These are phyloP conservation scores for Pachyrhynchus sulphureomaculatus DNA, from an alignment of 1,140 invertebrate species.

Conservation along the genomic window DNA sequence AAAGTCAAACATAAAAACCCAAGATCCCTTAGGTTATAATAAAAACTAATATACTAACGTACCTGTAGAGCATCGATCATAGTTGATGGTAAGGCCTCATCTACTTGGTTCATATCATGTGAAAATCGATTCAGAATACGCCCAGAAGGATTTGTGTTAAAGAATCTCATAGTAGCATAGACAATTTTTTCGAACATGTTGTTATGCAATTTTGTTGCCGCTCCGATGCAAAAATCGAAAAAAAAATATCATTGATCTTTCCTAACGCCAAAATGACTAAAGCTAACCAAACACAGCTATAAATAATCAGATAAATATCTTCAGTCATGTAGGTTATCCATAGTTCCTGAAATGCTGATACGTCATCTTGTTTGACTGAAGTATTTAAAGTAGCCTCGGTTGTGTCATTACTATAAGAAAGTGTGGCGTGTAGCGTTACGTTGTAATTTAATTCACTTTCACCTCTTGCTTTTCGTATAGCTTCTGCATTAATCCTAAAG, in stretches of 20 bases:
- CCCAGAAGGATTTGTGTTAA: conserved; percentile 80
- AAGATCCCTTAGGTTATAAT: too few species aligned
- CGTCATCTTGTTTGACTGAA: too few species aligned
- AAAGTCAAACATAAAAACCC: too few species aligned
- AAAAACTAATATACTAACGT: too few species aligned
- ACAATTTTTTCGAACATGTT: conserved; percentile 80
- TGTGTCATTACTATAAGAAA: too few species aligned
- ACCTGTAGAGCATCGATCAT: conserved; percentile 72
- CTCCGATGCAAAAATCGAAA: conserved; percentile 72
- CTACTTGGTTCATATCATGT: conserved; percentile 76
- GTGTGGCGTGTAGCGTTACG: too few species aligned
- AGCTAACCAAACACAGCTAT: neutral
- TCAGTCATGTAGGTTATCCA: conserved; percentile 23
- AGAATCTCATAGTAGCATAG: conserved; percentile 81
- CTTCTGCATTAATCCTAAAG: conserved; percentile 23
- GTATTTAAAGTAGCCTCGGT: too few species aligned
- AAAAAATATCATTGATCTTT: conserved; percentile 71
- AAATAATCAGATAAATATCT: conserved; percentile 1
- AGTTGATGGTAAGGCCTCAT: conserved; percentile 76
- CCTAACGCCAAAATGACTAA: conserved; percentile 57
- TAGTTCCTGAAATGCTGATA: conserved; percentile 10
- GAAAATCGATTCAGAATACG: conserved; percentile 74
- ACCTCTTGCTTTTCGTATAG: conserved; percentile 1
- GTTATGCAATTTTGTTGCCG: conserved; percentile 68
- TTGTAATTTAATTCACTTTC: too few species aligned